These are phyloP conservation scores for Bos javanicus DNA, from an alignment of 2,113 vertebrate species.

Conservation along the genomic window DNA sequence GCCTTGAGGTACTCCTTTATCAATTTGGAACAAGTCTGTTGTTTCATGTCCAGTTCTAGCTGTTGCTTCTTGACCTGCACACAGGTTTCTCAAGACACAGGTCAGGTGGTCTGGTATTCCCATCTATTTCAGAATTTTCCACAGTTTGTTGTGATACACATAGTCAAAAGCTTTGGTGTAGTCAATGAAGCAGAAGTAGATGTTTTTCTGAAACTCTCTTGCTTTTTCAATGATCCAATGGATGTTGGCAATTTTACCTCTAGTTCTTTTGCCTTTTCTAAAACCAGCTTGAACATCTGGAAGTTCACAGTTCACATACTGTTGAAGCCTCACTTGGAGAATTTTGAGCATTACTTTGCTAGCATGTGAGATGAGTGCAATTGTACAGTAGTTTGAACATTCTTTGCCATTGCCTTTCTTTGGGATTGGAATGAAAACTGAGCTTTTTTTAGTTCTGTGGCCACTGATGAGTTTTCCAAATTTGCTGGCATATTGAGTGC, in stretches of 20 bases:
- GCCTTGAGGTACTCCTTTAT: rapidly evolving
- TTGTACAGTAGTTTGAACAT: not conserved
- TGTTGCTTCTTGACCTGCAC: not conserved
- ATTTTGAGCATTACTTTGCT: not conserved
- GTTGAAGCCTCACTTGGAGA: not conserved
- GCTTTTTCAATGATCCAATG: not conserved
- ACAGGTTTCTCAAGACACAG: not conserved
- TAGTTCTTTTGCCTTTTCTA: not conserved
- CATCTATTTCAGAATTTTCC: not conserved
- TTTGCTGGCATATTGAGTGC: not conserved
- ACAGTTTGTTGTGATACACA: not conserved
- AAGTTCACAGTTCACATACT: not conserved
- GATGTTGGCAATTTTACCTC: not conserved
- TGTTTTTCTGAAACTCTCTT: not conserved
- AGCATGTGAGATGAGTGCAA: not conserved
- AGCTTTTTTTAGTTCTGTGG: not conserved
- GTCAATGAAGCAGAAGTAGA: not conserved
- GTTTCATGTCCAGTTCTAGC: not conserved
- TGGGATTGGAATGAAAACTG: not conserved
- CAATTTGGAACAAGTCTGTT: not conserved
- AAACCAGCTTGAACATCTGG: not conserved
- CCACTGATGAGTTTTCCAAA: not conserved
- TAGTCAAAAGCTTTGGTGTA: not conserved
- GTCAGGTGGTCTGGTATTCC: not conserved
- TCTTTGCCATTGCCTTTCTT: not conserved